These are phyloP conservation scores for Apodemus speciosus DNA, from an alignment of 2,113 vertebrate genomes.

Conservation along the genomic window DNA sequence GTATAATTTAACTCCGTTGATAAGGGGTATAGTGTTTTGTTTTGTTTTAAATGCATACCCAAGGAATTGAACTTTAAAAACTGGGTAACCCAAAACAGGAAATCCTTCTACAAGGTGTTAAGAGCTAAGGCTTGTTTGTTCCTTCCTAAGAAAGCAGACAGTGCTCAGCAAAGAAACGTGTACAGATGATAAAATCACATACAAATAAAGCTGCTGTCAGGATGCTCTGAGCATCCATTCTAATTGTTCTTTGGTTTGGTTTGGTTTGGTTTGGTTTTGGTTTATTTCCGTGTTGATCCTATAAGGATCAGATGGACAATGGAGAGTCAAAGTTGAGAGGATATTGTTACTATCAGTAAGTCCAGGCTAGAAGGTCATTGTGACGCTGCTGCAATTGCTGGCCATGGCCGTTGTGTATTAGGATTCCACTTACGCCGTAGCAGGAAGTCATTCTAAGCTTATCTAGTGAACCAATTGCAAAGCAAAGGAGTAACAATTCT, in stretches of 20 bases:
- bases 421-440: neutral
- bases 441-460: neutral
- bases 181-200: neutral
- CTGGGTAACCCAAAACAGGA: conserved; percentile 25
- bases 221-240: conserved; percentile 8
- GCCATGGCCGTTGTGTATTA: neutral
- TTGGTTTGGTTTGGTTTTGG: neutral
- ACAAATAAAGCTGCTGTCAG: neutral
- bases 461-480: neutral
- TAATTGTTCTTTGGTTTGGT: neutral
- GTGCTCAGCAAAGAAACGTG: neutral
- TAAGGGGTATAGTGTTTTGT: neutral
- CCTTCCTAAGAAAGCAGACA: neutral
- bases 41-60: conserved; percentile 31
- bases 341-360: neutral
- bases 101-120: conserved; percentile 18
- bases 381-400: neutral
- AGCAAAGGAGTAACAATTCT: conserved; percentile 30
- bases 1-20: conserved; percentile 23
- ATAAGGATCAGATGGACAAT: neutral
- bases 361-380: neutral
- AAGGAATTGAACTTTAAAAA: conserved; percentile 52
- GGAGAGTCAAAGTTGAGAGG: conserved; percentile 28
- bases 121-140: conserved; percentile 27
- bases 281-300: conserved; percentile 30